Evolutionary conservation across 2,888 invertebrate genomes (phyloP).

Genomic region (Xestia rhomboidea): DNA sequence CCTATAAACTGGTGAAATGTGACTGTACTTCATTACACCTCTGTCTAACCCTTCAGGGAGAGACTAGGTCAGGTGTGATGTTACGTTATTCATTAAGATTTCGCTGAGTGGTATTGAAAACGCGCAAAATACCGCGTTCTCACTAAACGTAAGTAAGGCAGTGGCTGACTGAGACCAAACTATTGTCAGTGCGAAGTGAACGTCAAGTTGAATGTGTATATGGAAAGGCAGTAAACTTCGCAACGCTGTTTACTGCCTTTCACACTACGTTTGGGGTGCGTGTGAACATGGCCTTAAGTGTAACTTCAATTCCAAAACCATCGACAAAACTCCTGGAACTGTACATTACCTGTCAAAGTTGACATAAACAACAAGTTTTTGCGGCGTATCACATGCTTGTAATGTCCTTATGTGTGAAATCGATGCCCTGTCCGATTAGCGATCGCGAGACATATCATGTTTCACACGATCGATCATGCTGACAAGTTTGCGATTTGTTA

Average conservation of each 20-base stretch:
- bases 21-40: no score
- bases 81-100: neutral
- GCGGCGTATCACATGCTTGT: conserved; percentile 42
- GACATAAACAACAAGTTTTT: conserved; percentile 53
- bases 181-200: neutral
- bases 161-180: neutral
- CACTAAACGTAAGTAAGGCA: neutral
- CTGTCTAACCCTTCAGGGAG: no score
- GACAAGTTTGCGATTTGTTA: conserved; percentile 42
- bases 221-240: neutral
- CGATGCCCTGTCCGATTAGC: conserved; percentile 54
- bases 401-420: conserved; percentile 53
- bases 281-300: conserved; percentile 3
- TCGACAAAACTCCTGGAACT: conserved; percentile 18
- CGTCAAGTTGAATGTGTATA: neutral
- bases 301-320: neutral
- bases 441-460: conserved; percentile 48
- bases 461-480: conserved; percentile 60
- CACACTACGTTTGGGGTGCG: neutral
- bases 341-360: conserved; percentile 33
- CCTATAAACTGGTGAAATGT: no score
- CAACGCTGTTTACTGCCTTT: neutral
- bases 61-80: no score
- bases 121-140: neutral
- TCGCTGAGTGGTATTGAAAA: neutral